Base-by-base conservation (phyloP, 2,113 vertebrate genomes). In the Rhabdomys dilectus region DNA sequence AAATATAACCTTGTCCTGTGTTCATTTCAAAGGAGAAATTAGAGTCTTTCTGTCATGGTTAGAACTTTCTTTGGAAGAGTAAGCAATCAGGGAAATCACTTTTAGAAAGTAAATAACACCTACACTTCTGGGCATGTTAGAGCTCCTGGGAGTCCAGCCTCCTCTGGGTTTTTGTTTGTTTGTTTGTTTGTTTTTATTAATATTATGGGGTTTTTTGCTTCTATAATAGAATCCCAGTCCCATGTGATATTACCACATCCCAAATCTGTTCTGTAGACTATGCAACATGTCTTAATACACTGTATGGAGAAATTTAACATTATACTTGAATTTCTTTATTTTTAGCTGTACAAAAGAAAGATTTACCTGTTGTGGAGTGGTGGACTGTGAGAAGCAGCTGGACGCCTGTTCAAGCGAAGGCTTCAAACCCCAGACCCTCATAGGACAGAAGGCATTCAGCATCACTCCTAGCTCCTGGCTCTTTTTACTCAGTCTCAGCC, bases 321-420 rank as follows among this genome's bases (percentile, higher is more conserved):
- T 98, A 99, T 97, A 98, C 98, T 98, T 99, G 98, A 98, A 98
- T 98, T 98, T 98, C 98, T 99, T 99, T 99, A 98, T 98, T 99
- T 72, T 72, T 97, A 99, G 98, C 98, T 99, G 99, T 99, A 99
- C 98, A 99, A 98, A 98, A 97, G 96, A 98, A 98, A 98, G 97
- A 98, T 97, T 98, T 98, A n/a, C n/a, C n/a, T n/a, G n/a, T n/a
- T n/a, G n/a, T n/a, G n/a, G n/a, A n/a, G n/a, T n/a, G n/a, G n/a
- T n/a, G n/a, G n/a, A n/a, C n/a, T n/a, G n/a, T n/a, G n/a, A n/a
- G n/a, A n/a, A n/a, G n/a, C n/a, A n/a, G n/a, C n/a, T n/a, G n/a
- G n/a, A n/a, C n/a, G n/a, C n/a, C n/a, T n/a, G n/a, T n/a, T n/a
- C n/a, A n/a, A n/a, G n/a, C n/a, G n/a, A n/a, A n/a, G n/a, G n/a